Percentiles rank a stretch among this genome's conserved stretches.
These are phyloP conservation scores for Acanthiza pusilla DNA, from an alignment of 2,797 vertebrate species.

Conservation along the genomic window DNA sequence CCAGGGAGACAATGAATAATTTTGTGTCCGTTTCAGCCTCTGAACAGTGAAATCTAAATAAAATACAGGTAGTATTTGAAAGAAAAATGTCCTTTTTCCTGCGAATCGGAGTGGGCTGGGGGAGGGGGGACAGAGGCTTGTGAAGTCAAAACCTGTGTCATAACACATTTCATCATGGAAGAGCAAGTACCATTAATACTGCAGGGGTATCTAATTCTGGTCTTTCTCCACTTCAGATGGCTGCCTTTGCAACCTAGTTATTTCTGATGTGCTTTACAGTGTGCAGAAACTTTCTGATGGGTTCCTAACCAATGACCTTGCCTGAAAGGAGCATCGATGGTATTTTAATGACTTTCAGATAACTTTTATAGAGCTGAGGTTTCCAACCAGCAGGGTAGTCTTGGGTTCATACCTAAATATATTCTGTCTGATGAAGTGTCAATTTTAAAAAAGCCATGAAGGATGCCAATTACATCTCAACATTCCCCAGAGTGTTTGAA, in stretches of 20 bases:
- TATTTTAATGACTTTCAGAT: slow-evolving; percentile 13
- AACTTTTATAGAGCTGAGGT: background rate
- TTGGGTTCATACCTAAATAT: background rate
- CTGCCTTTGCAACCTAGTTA: slow-evolving; percentile 12
- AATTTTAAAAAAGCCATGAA: background rate
- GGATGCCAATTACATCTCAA: background rate
- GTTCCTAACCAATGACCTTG: slow-evolving; percentile 9
- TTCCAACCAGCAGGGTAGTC: background rate
- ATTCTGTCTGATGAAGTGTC: background rate
- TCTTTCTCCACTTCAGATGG: background rate
- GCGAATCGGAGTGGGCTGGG: background rate
- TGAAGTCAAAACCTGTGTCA: slow-evolving; percentile 10
- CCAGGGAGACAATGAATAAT: background rate
- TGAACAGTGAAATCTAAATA: background rate
- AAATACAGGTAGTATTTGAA: background rate
- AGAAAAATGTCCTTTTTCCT: background rate
- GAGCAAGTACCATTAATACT: slow-evolving; percentile 23
- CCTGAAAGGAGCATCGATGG: background rate
- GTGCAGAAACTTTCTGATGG: slow-evolving; percentile 11
- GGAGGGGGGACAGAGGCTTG: background rate
- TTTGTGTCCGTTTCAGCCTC: background rate
- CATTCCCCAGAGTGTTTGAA: background rate
- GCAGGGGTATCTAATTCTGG: slow-evolving; percentile 40
- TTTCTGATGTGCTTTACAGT: background rate
- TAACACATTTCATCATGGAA: slow-evolving; percentile 12